Base-by-base conservation (phyloP, 2,113 vertebrate genomes). In the Takifugu bimaculatus region DNA sequence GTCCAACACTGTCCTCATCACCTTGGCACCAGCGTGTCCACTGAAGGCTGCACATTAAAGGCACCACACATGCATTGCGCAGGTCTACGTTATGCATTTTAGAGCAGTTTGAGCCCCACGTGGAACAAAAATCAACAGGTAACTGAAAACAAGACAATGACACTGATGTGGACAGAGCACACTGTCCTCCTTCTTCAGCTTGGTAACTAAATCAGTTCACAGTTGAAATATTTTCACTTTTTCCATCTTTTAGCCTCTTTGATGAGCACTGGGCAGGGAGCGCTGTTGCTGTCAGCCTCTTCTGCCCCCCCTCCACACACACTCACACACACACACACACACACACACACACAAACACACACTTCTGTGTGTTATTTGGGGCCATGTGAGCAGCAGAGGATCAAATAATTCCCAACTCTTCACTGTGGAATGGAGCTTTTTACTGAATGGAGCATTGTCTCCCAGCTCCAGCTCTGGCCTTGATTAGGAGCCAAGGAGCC, bases 371-470 rank as follows among this genome's bases (percentile, higher is more conserved):
- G 45, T 54, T 72, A 52, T 69, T 50, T 9, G 3, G 49, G 48
- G 51, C 54, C 26, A 54, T 63, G 54, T 57, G 54, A 72, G 69
- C 61, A 72, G 67, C 52, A 53, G 65, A 62, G 57, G 59, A 77
- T 32, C 69, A 71, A 86, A 78, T 74, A 71, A 75, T 68, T 51
- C 57, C 35, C n/a, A 50, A 56, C 65, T 67, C 65, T 69, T 70
- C 72, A 64, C 50, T 57, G 66, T 69, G 67, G 79, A 75, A 71
- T 58, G 65, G 68, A 61, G 52, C 63, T 75, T 68, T 65, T 75
- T 62, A 72, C 71, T 85, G 69, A 82, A 85, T 81, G 68, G 73
- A 80, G 79, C 42, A 50, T 79, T 79, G 70, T 72, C 77, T 82
- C 63, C 73, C 61, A 74, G 67, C 60, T 70, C 32, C 47, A 83